These are phyloP conservation scores for Corythoichthys haematopterus DNA, from an alignment of 2,113 vertebrate genomes.

Conservation along the genomic window DNA sequence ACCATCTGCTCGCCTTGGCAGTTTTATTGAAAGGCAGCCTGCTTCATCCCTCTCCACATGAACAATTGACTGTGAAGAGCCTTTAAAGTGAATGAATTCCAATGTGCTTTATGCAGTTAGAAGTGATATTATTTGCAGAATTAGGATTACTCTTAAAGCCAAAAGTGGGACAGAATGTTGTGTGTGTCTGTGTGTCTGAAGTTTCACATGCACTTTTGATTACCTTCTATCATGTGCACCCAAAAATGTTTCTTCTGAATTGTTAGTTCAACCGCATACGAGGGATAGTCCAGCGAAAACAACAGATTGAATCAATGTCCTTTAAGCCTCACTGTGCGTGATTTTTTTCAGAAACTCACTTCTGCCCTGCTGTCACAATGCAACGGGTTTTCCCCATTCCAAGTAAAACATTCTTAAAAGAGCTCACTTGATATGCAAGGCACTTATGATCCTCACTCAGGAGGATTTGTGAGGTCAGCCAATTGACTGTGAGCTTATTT, in stretches of 20 bases:
- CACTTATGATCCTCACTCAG: constrained; percentile 36
- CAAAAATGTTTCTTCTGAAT: constrained; percentile 9
- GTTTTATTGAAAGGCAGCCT: constrained; percentile 62
- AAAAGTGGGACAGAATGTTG: background rate
- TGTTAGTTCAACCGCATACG: constrained; percentile 21
- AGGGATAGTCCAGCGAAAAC: constrained; percentile 6
- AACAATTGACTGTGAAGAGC: constrained; percentile 44
- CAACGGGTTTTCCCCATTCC: background rate
- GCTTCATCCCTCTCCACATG: constrained; percentile 62
- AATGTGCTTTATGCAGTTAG: constrained; percentile 15
- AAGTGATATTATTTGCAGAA: constrained; percentile 5
- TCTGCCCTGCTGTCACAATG: constrained; percentile 2
- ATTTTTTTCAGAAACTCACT: background rate
- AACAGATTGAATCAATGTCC: background rate
- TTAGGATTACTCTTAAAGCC: constrained; percentile 1
- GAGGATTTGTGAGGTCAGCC: constrained; percentile 20
- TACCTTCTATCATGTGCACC: constrained; percentile 1
- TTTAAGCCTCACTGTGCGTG: background rate
- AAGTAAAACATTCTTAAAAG: constrained; percentile 18
- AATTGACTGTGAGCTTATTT: constrained; percentile 39
- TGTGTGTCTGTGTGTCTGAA: background rate
- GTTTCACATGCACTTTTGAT: background rate
- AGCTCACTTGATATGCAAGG: constrained; percentile 34
- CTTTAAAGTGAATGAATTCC: constrained; percentile 25
- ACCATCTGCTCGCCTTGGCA: constrained; percentile 66